Evolutionary conservation across 2,113 vertebrate species (phyloP), one percentile per base, ranked within the genome.

Genomic region (Mus spicilegus): DNA sequence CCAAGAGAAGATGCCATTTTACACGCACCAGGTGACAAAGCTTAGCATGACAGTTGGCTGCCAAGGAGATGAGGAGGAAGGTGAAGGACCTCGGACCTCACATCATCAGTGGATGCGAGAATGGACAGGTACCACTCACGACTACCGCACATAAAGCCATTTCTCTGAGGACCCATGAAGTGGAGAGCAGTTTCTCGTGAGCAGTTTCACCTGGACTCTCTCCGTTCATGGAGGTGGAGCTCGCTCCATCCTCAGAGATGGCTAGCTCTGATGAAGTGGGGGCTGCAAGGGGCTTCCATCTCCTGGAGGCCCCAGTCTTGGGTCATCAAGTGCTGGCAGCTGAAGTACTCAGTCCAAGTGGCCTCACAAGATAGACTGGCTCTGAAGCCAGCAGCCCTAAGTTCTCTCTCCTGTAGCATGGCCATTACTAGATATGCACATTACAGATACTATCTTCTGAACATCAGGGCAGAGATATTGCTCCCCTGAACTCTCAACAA

Each of bases 51-150:
- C 22, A 17, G 3, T 6, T 5, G 56, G 51, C 10, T 1, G 28
- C 3, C 14, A 58, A 13, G 6, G 13, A 51, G 69, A 36, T 26
- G 46, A 28, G 65, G 56, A 46, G 9, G 13, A 36, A 24, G 10
- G 17, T 14, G 1, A 2, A 0, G 28, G 56, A 36, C 1, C 39
- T 39, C 5, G 0, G 0, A 46, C 42, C n/a, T 39, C 39, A 0
- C 46, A 69, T 36, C 33, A 16, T 69, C 67, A 19, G 0, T 1
- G 30, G 56, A 17, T 12, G 1, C 42, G 24, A 17, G 14, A 63
- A 39, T 1, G 4, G 42, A 63, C 0, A 14, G 54, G 33, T 1
- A 14, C 36, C 5, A 2, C 63, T 46, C 54, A n/a, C 0, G 49
- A 63, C 56, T 3, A 0, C 24, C 0, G 5, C 61, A 65, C 20